These are phyloP conservation scores for Oncopeltus fasciatus DNA, from an alignment of 1,140 invertebrate genomes.

Conservation along the genomic window DNA sequence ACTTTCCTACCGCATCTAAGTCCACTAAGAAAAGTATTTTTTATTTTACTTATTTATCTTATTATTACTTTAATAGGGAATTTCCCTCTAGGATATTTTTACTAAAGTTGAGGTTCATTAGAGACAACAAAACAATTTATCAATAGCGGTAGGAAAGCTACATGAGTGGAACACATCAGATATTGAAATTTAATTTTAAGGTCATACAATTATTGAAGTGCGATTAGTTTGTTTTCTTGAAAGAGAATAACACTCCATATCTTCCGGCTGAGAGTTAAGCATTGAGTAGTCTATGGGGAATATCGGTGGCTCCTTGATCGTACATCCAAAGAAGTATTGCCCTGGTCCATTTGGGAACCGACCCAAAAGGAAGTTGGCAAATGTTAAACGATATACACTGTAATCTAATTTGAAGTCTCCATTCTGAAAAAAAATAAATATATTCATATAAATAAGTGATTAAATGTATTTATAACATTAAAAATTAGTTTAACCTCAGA, in stretches of 20 bases:
- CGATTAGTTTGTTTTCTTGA: constrained; percentile 45
- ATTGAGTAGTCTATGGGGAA: constrained; percentile 61
- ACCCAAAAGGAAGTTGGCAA: constrained; percentile 53
- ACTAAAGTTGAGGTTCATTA: no score
- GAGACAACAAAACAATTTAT: no score
- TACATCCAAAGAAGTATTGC: constrained; percentile 49
- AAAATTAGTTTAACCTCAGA: no score
- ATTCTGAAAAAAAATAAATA: constrained; percentile 34
- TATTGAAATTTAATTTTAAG: no score
- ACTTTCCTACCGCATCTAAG: no score
- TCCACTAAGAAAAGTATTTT: no score
- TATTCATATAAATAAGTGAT: background rate
- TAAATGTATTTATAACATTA: no score
- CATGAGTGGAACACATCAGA: no score
- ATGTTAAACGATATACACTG: constrained; percentile 47
- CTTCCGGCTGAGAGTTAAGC: constrained; percentile 48
- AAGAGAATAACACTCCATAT: constrained; percentile 50
- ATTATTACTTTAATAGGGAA: no score
- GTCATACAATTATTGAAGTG: constrained; percentile 49
- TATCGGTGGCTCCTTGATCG: constrained; percentile 37
- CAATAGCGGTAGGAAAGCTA: no score
- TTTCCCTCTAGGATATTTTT: no score
- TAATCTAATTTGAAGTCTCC: constrained; percentile 46
- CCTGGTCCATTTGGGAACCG: constrained; percentile 55
- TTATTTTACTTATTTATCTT: no score